These are phyloP conservation scores for Papilio aristodemus DNA, from an alignment of 1,140 invertebrate species.

Conservation along the genomic window DNA sequence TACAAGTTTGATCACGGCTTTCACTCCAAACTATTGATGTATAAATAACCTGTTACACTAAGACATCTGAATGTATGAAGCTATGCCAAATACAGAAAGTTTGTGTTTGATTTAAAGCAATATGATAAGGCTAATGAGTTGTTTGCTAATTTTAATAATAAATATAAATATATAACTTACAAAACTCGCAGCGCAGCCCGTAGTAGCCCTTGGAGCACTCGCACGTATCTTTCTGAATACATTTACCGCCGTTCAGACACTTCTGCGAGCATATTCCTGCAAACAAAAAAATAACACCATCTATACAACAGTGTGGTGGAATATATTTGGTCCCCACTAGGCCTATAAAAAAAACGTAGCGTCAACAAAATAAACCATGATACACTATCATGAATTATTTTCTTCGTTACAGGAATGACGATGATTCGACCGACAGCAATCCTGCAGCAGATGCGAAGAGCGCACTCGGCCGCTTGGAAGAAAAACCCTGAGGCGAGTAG, in stretches of 20 bases:
- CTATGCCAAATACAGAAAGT: no score
- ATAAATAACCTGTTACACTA: no score
- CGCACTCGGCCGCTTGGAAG: conserved; percentile 62
- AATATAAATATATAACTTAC: conserved; percentile 82
- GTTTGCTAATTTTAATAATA: background rate
- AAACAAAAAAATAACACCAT: conserved; percentile 49
- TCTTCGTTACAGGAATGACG: conserved; percentile 32
- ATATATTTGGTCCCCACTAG: no score
- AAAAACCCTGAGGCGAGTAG: conserved; percentile 69
- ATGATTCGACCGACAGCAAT: conserved; percentile 53
- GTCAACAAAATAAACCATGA: no score
- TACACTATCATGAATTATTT: conserved; percentile 26
- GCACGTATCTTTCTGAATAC: conserved; percentile 95
- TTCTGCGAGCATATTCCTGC: conserved; percentile 94
- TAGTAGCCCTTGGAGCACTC: conserved; percentile 94
- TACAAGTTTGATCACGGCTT: no score
- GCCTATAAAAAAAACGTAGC: no score
- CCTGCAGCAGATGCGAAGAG: conserved; percentile 51
- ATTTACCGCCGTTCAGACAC: conserved; percentile 96
- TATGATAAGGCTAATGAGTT: no score
- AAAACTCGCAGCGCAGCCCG: conserved; percentile 93
- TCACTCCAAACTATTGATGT: no score
- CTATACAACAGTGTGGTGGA: background rate
- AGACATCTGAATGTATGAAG: no score
- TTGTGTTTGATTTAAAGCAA: no score